Base-by-base conservation (phyloP, 2,797 vertebrate species). In the Sebastes miniatus region DNA sequence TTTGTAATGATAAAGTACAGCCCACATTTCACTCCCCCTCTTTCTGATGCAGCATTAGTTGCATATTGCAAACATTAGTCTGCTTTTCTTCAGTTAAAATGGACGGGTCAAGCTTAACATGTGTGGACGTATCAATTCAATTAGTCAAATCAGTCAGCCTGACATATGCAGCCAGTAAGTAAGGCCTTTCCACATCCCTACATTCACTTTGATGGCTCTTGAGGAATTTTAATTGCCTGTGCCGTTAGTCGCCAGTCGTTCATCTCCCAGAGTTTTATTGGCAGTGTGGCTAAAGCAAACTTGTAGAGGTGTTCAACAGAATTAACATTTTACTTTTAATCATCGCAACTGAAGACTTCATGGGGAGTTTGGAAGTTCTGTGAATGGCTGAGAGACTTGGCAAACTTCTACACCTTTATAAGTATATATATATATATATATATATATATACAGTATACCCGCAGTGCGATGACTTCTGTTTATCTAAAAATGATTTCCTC, bases 401-500 rank as follows among this genome's bases (percentile, higher is more conserved):
- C 64, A 69, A 78, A 83, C 76, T 75, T 58, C 34, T 43, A 1
- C 25, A 47, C 52, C 67, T 68, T 20, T 47, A 52, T 52, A 52
- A 18, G 14, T 52, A 0, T 52, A n/a, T 52, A n/a, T 43, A 39
- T 39, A 50, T 82, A 65, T 36, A 5, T 39, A 50, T 34, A 34
- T 34, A 43, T 82, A 65, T 36, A 13, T 36, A 47, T 82, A 65
- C 14, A 16, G 6, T 47, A 59, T 24, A 74, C 34, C 71, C 65
- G 71, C 62, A 18, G 80, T 54, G 1, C 27, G 83, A 87, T 83
- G 73, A 70, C 71, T 80, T 89, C 39, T 72, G 32, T 88, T 78
- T 89, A 87, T 89, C 81, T 77, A 18, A 57, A 89, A 89, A 78
- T 69, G 50, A 83, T 88, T 84, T 87, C 64, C 73, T 76, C 76